Evolutionary conservation across 2,888 invertebrate genomes (phyloP).

Genomic region (Drosophila paracracens): DNA sequence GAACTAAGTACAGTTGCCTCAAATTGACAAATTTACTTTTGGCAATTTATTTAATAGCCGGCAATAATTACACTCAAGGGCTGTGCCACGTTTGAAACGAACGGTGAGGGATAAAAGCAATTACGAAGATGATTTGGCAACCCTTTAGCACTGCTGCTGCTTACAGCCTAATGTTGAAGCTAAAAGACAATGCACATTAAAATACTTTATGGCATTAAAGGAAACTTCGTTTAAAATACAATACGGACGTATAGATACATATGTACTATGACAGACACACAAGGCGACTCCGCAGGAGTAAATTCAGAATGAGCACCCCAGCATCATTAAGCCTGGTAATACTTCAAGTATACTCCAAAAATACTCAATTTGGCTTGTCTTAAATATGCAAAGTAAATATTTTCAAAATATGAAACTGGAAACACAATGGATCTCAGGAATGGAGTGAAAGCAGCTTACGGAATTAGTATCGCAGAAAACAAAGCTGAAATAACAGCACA

Average conservation of each 20-base stretch:
- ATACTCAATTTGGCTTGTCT: not conserved
- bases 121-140: not conserved
- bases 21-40: constrained; percentile 17
- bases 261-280: not conserved
- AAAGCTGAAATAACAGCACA: constrained; percentile 21
- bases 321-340: not conserved
- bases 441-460: constrained; percentile 1
- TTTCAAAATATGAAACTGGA: not conserved
- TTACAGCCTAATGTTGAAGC: not conserved
- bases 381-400: constrained; percentile 5
- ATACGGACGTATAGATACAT: not conserved
- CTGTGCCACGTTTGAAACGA: constrained; percentile 7
- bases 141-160: not conserved
- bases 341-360: not conserved
- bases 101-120: not conserved
- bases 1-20: constrained; percentile 27
- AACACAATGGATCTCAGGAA: not conserved
- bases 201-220: not conserved
- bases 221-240: not conserved
- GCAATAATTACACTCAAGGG: constrained; percentile 32
- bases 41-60: constrained; percentile 41
- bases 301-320: not conserved
- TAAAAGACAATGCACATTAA: not conserved
- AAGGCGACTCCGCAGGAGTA: too few relatives aligned
- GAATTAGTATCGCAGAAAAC: constrained; percentile 3